A percentile compares a stretch with the other conserved stretches of the same genome.
phyloP scores from a whole-genome alignment of 1,140 invertebrate species.

The Trichonephila clavipes region DNA sequence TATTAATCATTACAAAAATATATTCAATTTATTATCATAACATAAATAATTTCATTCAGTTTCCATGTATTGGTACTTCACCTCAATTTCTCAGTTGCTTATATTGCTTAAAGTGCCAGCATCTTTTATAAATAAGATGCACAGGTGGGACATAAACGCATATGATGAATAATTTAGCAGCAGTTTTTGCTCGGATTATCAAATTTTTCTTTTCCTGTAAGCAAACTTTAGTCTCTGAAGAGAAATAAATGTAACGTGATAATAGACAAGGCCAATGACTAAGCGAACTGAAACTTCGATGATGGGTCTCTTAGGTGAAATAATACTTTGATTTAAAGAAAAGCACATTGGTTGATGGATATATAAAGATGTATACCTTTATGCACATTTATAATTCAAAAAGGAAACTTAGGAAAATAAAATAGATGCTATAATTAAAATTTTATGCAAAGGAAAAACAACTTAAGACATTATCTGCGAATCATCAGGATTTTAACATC shows the following conservation, averaged over 20 bases:
- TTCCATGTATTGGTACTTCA: background rate
- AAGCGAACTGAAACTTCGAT: conserved; percentile 2
- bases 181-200: background rate
- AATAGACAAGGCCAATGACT: conserved; percentile 1
- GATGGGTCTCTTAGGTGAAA: conserved; percentile 23
- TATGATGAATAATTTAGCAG: conserved; percentile 39
- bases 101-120: background rate
- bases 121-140: conserved; percentile 36
- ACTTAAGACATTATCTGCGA: no score
- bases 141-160: background rate
- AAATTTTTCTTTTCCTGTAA: background rate
- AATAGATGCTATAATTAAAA: no score
- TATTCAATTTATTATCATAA: background rate
- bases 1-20: no score
- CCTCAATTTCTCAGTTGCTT: background rate
- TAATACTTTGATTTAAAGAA: background rate
- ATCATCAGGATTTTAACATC: no score
- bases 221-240: background rate
- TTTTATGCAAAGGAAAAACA: no score
- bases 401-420: no score
- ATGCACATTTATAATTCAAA: no score
- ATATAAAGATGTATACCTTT: background rate
- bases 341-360: background rate
- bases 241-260: conserved; percentile 31
- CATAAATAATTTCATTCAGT: background rate